These are phyloP conservation scores for Huso huso DNA, from an alignment of 2,797 vertebrate species.

Conservation along the genomic window DNA sequence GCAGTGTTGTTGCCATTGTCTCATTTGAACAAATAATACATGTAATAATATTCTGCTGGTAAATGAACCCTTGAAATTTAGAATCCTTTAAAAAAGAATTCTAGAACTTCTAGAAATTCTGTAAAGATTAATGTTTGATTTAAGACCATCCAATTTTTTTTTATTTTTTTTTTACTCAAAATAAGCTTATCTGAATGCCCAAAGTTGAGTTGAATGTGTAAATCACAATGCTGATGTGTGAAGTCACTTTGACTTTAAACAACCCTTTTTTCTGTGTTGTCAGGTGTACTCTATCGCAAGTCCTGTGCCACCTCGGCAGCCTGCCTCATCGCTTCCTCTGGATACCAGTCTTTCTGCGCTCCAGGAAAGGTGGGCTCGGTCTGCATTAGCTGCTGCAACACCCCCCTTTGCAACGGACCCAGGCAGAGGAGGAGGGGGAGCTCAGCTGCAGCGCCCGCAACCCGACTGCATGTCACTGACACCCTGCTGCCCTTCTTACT, in stretches of 20 bases:
- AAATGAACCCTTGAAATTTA: too few species aligned
- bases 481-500: slow-evolving; percentile 30
- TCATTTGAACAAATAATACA: too few species aligned
- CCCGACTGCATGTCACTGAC: background rate
- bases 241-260: background rate
- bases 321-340: slow-evolving; percentile 90
- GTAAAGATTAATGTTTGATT: too few species aligned
- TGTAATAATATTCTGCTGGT: too few species aligned
- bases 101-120: too few species aligned
- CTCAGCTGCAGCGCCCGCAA: slow-evolving; percentile 26
- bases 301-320: slow-evolving; percentile 88
- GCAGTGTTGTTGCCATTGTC: background rate
- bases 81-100: too few species aligned
- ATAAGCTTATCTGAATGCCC: too few species aligned
- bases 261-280: slow-evolving; percentile 38
- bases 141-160: too few species aligned
- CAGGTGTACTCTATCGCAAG: slow-evolving; percentile 91
- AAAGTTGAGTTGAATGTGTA: too few species aligned
- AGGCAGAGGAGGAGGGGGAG: slow-evolving; percentile 69
- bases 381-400: slow-evolving; percentile 96
- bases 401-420: slow-evolving; percentile 88
- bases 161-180: too few species aligned
- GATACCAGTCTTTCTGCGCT: slow-evolving; percentile 96
- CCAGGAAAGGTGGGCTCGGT: slow-evolving; percentile 87
- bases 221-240: background rate